Conservation (phyloP, 2,113 vertebrate genomes). For the Protobothrops flavoviridis region DNA sequence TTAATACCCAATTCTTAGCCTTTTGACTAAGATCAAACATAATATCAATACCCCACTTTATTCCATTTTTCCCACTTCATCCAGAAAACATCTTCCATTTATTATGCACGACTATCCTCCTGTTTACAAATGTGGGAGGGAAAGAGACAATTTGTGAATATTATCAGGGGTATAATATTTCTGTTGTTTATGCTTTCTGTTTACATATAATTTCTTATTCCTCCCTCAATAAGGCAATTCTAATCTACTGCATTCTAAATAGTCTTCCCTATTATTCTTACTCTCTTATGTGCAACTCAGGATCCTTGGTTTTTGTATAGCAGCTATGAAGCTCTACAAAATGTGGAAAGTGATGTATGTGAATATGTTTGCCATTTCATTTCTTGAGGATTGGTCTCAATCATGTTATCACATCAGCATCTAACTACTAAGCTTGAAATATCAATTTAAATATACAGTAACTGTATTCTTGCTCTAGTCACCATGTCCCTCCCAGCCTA, state of each 20-base stretch:
- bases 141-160: not conserved
- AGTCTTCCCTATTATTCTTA: not conserved
- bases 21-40: not conserved
- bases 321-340: not conserved
- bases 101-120: not conserved
- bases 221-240: not conserved
- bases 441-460: not conserved
- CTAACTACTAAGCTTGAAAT: not conserved
- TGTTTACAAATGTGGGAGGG: not conserved
- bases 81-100: not conserved
- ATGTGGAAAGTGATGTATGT: not conserved
- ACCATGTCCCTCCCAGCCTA: not conserved
- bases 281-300: not conserved
- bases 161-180: not conserved
- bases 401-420: not conserved
- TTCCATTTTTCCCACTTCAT: not conserved
- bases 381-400: not conserved
- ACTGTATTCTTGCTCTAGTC: not conserved
- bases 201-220: not conserved
- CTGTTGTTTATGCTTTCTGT: not conserved
- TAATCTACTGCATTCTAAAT: not conserved
- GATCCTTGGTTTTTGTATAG: not conserved
- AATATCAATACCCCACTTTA: not conserved
- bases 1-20: not conserved
- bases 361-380: not conserved